phyloP scores from a whole-genome alignment of 2,113 vertebrate genomes.

The Peromyscus maniculatus region DNA sequence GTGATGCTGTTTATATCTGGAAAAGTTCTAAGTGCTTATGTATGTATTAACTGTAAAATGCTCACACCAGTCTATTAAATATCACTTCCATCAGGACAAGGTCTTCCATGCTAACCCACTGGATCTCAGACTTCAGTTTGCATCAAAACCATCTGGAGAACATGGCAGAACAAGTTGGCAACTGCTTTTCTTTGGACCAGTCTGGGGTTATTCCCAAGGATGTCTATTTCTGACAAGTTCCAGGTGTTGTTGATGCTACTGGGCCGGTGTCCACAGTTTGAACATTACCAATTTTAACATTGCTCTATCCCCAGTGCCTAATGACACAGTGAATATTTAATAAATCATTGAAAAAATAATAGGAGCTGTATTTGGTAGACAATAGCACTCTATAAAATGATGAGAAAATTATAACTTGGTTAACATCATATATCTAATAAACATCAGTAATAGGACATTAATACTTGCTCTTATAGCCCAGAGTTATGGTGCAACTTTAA shows the following conservation, averaged over 20 bases:
- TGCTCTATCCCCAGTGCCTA: neutral
- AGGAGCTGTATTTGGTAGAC: neutral
- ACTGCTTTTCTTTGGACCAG: neutral
- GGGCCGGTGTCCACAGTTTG: neutral
- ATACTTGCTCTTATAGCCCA: neutral
- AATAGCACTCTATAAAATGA: neutral
- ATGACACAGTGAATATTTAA: neutral
- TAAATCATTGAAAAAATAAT: neutral
- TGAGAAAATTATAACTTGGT: neutral
- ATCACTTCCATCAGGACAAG: neutral
- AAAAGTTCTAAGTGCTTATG: neutral
- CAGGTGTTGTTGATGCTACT: neutral
- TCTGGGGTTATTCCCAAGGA: neutral
- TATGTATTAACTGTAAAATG: neutral
- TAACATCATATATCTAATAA: neutral
- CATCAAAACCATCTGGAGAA: neutral
- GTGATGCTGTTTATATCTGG: neutral
- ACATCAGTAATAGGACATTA: slow-evolving; percentile 10
- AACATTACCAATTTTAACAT: neutral
- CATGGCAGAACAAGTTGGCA: neutral
- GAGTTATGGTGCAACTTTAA: neutral
- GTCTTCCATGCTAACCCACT: neutral
- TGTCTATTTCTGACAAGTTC: neutral
- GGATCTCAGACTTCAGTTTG: neutral
- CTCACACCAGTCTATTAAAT: neutral